Conservation (phyloP, 2,797 vertebrate species). For the Menidia menidia region DNA sequence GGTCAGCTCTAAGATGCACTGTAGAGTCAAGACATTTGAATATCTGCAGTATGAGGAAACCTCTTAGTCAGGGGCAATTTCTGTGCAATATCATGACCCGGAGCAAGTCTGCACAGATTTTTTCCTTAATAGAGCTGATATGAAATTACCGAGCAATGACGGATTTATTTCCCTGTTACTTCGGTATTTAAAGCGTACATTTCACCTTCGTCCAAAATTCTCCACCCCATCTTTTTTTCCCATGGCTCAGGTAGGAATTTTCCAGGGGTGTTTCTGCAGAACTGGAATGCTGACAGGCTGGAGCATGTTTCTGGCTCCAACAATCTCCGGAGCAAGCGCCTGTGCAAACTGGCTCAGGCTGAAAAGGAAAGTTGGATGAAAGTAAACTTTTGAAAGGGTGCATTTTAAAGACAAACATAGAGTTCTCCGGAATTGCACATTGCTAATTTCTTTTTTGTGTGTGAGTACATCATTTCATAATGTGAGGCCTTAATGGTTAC, state of each 20-base stretch:
- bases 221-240: conserved; percentile 2
- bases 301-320: conserved; percentile 78
- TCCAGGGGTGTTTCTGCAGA: conserved; percentile 80
- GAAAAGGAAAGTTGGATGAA: conserved; percentile 7
- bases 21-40: conserved; percentile 64
- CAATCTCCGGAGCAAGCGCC: conserved; percentile 65
- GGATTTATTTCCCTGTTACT: conserved; percentile 22
- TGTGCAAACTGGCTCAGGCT: conserved; percentile 49
- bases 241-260: conserved; percentile 82
- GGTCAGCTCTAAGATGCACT: conserved; percentile 46
- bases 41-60: conserved; percentile 15
- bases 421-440: not conserved
- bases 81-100: conserved; percentile 18
- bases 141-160: conserved; percentile 22
- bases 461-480: not conserved
- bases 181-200: conserved; percentile 18
- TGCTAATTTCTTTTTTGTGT: not conserved
- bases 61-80: not conserved
- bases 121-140: conserved; percentile 10
- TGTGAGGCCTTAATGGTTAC: not conserved
- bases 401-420: not conserved
- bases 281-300: conserved; percentile 90
- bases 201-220: not conserved
- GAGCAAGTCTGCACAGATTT: conserved; percentile 20
- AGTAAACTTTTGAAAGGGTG: conserved; percentile 13